phyloP scores from a whole-genome alignment of 2,113 vertebrate genomes.

The Prietella phreatophila region DNA sequence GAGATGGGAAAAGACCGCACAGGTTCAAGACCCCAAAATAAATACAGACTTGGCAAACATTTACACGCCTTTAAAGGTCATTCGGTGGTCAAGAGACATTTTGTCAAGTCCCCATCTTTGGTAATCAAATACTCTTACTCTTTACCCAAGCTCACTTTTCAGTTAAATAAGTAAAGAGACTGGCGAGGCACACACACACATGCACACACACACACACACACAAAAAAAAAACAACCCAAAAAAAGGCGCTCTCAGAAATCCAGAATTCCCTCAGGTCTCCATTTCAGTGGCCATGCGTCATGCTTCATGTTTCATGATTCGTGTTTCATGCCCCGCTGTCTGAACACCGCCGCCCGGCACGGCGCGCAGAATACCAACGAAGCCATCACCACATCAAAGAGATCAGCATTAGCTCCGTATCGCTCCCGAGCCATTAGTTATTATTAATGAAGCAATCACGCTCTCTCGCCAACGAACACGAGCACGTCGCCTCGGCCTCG shows the following conservation, averaged over 20 bases:
- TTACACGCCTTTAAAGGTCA: conserved; percentile 1
- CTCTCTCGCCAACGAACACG: not conserved
- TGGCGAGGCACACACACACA: too few species aligned
- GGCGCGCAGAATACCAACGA: not conserved
- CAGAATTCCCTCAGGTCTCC: conserved; percentile 11
- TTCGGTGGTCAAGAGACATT: not conserved
- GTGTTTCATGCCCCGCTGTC: conserved; percentile 4
- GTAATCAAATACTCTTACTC: not conserved
- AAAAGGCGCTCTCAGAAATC: not conserved
- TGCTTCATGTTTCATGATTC: not conserved
- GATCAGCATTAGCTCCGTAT: conserved; percentile 12
- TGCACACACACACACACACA: too few species aligned
- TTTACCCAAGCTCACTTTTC: not conserved
- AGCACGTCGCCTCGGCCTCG: not conserved
- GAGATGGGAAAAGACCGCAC: not conserved
- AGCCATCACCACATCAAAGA: conserved; percentile 12
- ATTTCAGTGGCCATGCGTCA: not conserved
- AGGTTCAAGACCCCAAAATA: not conserved
- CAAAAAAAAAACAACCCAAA: too few species aligned
- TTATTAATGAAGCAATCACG: conserved; percentile 34
- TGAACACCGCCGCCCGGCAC: not conserved
- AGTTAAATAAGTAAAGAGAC: conserved; percentile 9
- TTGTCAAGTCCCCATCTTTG: not conserved
- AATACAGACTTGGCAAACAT: not conserved
- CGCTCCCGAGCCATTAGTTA: conserved; percentile 8